Evolutionary conservation across 2,888 invertebrate genomes (phyloP), one percentile per base, ranked within the genome.

Genomic region (Chrysopilus asiliformis): DNA sequence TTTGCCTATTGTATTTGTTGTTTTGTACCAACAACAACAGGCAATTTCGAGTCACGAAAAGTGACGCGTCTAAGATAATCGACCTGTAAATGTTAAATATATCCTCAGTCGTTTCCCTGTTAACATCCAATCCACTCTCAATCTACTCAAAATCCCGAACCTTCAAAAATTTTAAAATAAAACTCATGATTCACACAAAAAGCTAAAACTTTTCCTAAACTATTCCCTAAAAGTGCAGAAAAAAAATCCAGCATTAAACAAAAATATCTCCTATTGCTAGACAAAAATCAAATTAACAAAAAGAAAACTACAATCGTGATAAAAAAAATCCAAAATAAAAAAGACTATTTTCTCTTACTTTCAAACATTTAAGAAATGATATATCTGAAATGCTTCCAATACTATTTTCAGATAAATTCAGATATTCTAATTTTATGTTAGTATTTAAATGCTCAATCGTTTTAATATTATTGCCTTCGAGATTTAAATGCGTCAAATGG

Each of bases 391-490:
- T 72, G 51, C 78, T 77, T 36, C 81, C 74, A 52, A 93, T 87
- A 56, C 76, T 79, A 59, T 93, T 93, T 58, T 87, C 86, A 4
- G 90, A 87, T 47, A 93, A 64, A 66, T 93, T 91, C 48, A 93
- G 63, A 57, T 79, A 75, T 56, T 86, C 84, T 57, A 93, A 64
- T 53, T 80, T 78, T 30, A 74, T 68, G 57, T 86, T 90, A 48
- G 79, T 75, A 53, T 82, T 80, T 45, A 93, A 67, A 64, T 87
- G 86, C 53, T 90, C 90, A 54, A 91, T 84, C n/a, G 79, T 77
- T 73, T 91, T 91, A 50, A 93, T 84, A 53, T 82, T 89, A 65
- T 93, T 93, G 43, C 84, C 85, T 62, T 82, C 75, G 44, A 93
- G 67, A 63, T 86, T 85, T 34, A 93, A 68, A 53, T 80, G 79